These are phyloP conservation scores for Bellardia bayeri DNA, from an alignment of 2,888 invertebrate genomes.

Conservation along the genomic window DNA sequence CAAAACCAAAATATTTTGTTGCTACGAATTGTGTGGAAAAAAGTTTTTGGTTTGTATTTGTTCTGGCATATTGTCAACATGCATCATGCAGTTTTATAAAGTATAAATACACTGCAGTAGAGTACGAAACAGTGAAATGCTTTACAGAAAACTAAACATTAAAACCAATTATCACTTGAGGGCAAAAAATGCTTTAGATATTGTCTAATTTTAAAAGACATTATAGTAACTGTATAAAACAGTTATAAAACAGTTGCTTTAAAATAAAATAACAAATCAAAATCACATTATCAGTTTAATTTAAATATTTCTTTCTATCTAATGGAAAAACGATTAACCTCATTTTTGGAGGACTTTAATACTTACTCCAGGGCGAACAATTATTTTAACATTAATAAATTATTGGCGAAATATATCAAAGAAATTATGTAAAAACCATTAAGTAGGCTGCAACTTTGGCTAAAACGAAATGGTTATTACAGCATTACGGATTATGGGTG, in stretches of 20 bases:
- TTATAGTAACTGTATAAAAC: conserved; percentile 3
- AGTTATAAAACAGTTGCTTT: not conserved
- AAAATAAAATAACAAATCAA: conserved; percentile 2
- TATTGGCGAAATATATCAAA: conserved; percentile 27
- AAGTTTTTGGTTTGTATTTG: conserved; percentile 11
- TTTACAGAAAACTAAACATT: conserved; percentile 29
- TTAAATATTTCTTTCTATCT: conserved; percentile 25
- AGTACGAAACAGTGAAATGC: not conserved
- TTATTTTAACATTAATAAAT: conserved; percentile 19
- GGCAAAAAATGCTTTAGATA: conserved; percentile 14
- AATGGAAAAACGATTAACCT: conserved; percentile 3
- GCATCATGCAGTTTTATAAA: conserved; percentile 32
- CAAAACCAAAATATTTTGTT: not conserved
- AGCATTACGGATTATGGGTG: too few relatives aligned
- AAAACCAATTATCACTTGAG: conserved; percentile 64
- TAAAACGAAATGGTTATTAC: not conserved
- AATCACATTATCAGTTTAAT: conserved; percentile 33
- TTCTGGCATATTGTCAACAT: conserved; percentile 63
- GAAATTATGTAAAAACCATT: conserved; percentile 6
- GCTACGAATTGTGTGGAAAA: not conserved
- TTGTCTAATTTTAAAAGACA: not conserved
- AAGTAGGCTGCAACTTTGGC: not conserved
- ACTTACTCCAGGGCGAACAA: not conserved
- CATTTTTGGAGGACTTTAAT: not conserved
- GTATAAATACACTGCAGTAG: conserved; percentile 23